Base-by-base conservation (phyloP, 2,888 invertebrate species). In the Carpatolechia fugitivella region DNA sequence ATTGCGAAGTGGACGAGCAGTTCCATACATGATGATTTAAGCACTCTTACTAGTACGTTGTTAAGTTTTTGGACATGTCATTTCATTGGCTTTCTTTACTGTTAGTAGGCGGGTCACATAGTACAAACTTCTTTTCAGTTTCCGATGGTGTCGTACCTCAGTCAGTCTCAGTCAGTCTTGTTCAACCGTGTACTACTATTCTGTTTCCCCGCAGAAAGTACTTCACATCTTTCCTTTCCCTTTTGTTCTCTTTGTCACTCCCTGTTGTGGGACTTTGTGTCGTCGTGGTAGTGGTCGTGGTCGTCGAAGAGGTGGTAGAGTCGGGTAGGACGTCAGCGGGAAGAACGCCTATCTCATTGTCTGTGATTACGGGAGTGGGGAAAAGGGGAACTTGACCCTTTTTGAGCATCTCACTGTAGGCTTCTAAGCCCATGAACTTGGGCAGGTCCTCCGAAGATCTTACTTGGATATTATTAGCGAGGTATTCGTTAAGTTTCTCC, bases 161-260 rank as follows among this genome's bases (percentile, higher is more conserved):
- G 65, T 68, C 68, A 61, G 61, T 65, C 65, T 56, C 52, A 65
- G 80, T 83, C 80, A 83, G 73, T 76, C 68, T 65, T 67, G 67
- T 69, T 89, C 87, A 87, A 74, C 86, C 84, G 81, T 83, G 78
- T 66, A 90, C 76, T 64, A 90, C 18, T 7, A 57, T 90, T 80
- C 72, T 87, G 84, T 90, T 90, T 63, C 90, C 90, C 59, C 88
- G 83, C 14, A 91, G 82, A 68, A 82, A 80, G 71, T 78, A 90
- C 71, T 83, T 87, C 63, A 81, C 70, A 64, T 88, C 89, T 74
- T 85, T 87, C 73, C 71, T 75, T 61, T 73, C 70, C 63, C 85
- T 82, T 68, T 73, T 78, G 56, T 70, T 80, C 61, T 78, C 78
- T 59, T 62, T 70, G 29, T 44, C 44, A n/a, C 29, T 44, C 44